Evolutionary conservation across 64 coral and sea anemone species (phyloP), one percentile per base, ranked within the genome.

Genomic region (Platygyra sinensis): DNA sequence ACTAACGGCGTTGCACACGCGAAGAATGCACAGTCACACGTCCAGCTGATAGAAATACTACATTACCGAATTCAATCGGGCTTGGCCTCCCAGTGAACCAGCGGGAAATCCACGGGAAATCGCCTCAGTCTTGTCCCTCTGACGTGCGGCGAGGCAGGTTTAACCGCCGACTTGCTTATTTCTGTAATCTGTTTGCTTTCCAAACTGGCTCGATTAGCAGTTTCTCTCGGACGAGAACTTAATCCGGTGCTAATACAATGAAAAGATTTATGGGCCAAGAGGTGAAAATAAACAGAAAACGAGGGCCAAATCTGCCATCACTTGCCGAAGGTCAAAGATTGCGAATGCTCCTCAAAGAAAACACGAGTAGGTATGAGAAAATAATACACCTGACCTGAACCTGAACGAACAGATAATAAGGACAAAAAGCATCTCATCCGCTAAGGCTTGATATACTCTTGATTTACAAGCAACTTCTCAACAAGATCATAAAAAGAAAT

Each of bases 241-340:
- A 80, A 62, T 60, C 78, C 55, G 11, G 27, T 7, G 78, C 55
- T 80, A 61, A 80, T 80, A 80, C 78, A 60, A 80, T 32, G 8
- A 65, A 42, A 55, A 62, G 59, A 83, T 83, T 65, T 83, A 29
- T 42, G 3, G 78, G 59, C 60, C 80, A 79, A 62, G 29, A 64
- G 81, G 38, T 72, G 81, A 52, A 20, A 69, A 71, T 85, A 85
- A 85, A 85, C 81, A 85, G 61, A 85, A 18, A 9, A 67, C 29
- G 38, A 30, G 3, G 0, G 62, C 51, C 18, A 20, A 42, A 83
- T 83, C 61, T 83, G 20, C 32, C 61, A 67, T 46, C 42, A 24
- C 63, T 50, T 39, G 63, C 38, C 63, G 31, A 71, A 51, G 81
- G 81, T 85, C 81, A 85, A 85, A 71, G 33, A 72, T 62, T 80